A percentile compares a stretch with the other conserved stretches of the same genome.
Conservation (phyloP, 2,888 invertebrate genomes). For the Elaeidobius kamerunicus region DNA sequence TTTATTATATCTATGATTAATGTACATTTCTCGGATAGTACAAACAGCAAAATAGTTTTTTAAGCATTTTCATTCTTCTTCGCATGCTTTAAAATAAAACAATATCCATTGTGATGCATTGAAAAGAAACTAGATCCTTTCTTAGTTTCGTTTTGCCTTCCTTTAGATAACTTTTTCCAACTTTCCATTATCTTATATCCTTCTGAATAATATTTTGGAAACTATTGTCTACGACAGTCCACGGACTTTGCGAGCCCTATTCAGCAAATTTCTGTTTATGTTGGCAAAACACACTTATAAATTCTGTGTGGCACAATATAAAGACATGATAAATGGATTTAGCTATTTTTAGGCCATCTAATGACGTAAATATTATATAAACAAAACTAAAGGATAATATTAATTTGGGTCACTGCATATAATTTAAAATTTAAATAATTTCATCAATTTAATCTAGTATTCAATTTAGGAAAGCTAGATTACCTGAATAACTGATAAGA, state of each 20-base stretch:
- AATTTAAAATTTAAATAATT: too few relatives aligned
- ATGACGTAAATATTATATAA: background rate
- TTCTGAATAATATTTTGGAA: constrained; percentile 18
- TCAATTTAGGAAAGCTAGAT: too few relatives aligned
- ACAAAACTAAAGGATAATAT: too few relatives aligned
- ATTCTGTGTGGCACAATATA: constrained; percentile 12
- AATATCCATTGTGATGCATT: constrained; percentile 16
- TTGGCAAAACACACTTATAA: constrained; percentile 19
- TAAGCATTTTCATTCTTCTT: constrained; percentile 3
- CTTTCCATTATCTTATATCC: constrained; percentile 17
- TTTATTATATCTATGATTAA: too few relatives aligned
- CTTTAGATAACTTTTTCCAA: constrained; percentile 13
- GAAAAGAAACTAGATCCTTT: constrained; percentile 7
- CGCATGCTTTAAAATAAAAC: constrained; percentile 25
- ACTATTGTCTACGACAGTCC: constrained; percentile 14
- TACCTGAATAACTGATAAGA: too few relatives aligned
- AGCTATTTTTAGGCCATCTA: constrained; percentile 5
- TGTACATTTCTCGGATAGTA: constrained; percentile 12
- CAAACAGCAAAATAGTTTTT: constrained; percentile 15
- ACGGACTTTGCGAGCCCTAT: constrained; percentile 9
- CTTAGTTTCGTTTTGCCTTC: constrained; percentile 12
- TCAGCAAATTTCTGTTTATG: constrained; percentile 9
- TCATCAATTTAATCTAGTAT: too few relatives aligned
- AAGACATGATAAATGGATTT: constrained; percentile 11
- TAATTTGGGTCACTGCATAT: too few relatives aligned